Conservation (phyloP, 1,140 invertebrate genomes). For the Drosophila auraria region DNA sequence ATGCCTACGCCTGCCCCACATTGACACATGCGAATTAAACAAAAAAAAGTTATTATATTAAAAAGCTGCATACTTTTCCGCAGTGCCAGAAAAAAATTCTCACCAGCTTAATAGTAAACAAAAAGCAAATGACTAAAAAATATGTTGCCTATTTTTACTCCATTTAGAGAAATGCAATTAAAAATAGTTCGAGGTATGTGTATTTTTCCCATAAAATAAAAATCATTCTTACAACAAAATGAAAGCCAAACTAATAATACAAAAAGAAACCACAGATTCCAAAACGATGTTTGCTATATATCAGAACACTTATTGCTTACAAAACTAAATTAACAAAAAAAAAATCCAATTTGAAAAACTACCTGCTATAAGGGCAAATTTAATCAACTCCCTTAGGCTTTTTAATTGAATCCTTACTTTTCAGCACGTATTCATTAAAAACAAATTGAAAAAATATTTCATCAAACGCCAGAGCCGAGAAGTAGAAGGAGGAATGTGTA, state of each 20-base stretch:
- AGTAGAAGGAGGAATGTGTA: constrained; percentile 17
- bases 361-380: not conserved
- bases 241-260: too few species aligned
- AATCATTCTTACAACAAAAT: not conserved
- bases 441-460: constrained; percentile 53
- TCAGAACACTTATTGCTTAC: too few species aligned
- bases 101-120: constrained; percentile 5
- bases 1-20: not conserved
- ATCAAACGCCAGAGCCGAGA: constrained; percentile 43
- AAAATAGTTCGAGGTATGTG: not conserved
- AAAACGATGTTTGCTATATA: too few species aligned
- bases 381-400: not conserved
- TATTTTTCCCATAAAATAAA: too few species aligned
- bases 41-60: constrained; percentile 20
- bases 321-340: not conserved
- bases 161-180: constrained; percentile 4
- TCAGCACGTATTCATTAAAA: constrained; percentile 27
- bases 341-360: not conserved
- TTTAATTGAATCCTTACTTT: constrained; percentile 16
- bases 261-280: too few species aligned
- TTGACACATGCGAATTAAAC: constrained; percentile 34
- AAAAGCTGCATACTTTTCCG: constrained; percentile 63
- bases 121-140: constrained; percentile 14
- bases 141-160: constrained; percentile 12
- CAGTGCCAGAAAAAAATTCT: constrained; percentile 46